phyloP scores from a whole-genome alignment of 2,888 invertebrate species.

The Drymonia ruficornis region DNA sequence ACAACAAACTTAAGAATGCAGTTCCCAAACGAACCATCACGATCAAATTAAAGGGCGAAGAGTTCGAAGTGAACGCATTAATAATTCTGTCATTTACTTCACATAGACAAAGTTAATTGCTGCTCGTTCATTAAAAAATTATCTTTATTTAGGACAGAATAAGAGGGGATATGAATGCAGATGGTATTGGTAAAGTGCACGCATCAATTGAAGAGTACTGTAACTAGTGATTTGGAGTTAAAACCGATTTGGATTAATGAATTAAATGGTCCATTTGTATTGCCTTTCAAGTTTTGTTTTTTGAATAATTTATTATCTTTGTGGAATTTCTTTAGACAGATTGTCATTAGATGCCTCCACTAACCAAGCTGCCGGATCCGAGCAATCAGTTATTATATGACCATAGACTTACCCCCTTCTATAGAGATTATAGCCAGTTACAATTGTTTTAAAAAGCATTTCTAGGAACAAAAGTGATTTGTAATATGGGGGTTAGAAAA shows the following conservation, averaged over 20 bases:
- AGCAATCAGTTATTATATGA: no score
- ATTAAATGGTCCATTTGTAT: constrained; percentile 35
- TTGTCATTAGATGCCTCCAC: no score
- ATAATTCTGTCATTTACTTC: constrained; percentile 21
- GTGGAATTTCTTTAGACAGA: not conserved
- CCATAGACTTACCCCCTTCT: no score
- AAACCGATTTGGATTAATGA: constrained; percentile 44
- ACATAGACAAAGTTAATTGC: constrained; percentile 19
- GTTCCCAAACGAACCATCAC: constrained; percentile 13
- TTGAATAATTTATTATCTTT: not conserved
- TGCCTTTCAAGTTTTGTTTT: constrained; percentile 24
- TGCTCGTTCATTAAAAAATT: constrained; percentile 9
- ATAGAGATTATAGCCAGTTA: no score
- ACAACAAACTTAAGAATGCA: constrained; percentile 44
- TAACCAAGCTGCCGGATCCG: no score
- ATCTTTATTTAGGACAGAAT: constrained; percentile 6
- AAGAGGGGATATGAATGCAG: constrained; percentile 3
- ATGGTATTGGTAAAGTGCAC: constrained; percentile 10
- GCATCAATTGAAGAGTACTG: constrained; percentile 27
- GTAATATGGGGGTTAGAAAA: no score
- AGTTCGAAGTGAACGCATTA: constrained; percentile 11
- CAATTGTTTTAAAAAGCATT: no score
- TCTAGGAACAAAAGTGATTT: no score
- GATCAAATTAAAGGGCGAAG: constrained; percentile 10
- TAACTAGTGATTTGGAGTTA: constrained; percentile 42